Base-by-base conservation (phyloP, 2,888 invertebrate species). In the Helobdella robusta region DNA sequence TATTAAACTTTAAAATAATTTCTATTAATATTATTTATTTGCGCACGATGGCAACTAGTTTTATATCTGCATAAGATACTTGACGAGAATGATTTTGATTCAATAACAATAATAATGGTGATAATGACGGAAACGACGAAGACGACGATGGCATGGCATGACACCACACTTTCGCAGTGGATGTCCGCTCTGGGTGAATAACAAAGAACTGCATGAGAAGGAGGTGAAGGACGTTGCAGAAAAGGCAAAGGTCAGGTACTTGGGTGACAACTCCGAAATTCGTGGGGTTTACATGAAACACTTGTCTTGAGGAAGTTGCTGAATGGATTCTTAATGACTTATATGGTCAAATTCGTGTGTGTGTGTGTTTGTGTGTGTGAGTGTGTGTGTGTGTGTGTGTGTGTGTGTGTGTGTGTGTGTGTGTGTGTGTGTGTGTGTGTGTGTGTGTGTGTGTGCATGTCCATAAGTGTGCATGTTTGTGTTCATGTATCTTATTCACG, bases 191-290 rank as follows among this genome's bases (percentile, higher is more conserved):
- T 69, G 69, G 6, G 69, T 68, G 3, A 70, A 75, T 62, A 68
- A 70, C 18, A 61, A 68, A 3, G 63, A 66, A 23, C 69, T 78
- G 25, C 77, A 78, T 66, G 62, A 70, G 25, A 58, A 69, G 18
- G 77, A 77, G 70, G 76, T 76, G 75, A 67, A 70, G 65, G 54
- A 70, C 30, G 78, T 77, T 23, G 75, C 74, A 0, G 61, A 67
- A n/a, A 65, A 70, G 44, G 77, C 77, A 2, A 73, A 68, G 56
- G 67, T 71, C 48, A 70, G 74, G 52, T 78, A 74, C 68, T 52
- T 74, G 35, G 59, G 67, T 34, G 73, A 75, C 4, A 75, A 78
- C 66, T 77, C 78, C 1, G 75, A 70, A n/a, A n/a, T n/a, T n/a
- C n/a, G n/a, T n/a, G n/a, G n/a, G n/a, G n/a, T n/a, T n/a, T n/a